Conservation (phyloP, 1,140 invertebrate genomes). For the Penaeus chinensis region DNA sequence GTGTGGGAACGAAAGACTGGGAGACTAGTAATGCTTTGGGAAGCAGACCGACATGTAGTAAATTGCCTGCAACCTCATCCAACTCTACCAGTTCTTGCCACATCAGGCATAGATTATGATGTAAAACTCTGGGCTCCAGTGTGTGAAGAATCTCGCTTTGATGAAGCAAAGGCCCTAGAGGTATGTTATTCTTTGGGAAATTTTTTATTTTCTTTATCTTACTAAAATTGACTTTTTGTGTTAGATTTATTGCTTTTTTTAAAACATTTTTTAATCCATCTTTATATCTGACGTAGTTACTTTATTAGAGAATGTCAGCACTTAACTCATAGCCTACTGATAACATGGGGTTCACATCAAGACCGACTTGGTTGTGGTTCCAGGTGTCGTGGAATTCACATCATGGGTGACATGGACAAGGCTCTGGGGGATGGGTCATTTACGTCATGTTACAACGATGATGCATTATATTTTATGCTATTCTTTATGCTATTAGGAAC, state of each 20-base stretch:
- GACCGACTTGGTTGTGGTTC: no score
- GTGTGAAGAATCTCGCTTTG: constrained; percentile 74
- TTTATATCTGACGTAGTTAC: no score
- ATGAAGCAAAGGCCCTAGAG: constrained; percentile 77
- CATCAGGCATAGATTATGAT: constrained; percentile 91
- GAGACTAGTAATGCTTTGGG: constrained; percentile 80
- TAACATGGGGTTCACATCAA: no score
- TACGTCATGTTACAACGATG: no score
- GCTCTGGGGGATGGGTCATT: no score
- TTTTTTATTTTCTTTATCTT: not conserved
- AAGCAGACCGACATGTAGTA: constrained; percentile 88
- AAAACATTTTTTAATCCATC: not conserved
- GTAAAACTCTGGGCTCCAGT: constrained; percentile 87
- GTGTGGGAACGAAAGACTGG: constrained; percentile 70
- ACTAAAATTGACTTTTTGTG: not conserved
- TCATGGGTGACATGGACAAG: no score
- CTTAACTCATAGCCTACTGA: no score
- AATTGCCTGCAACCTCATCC: constrained; percentile 90
- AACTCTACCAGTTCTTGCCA: constrained; percentile 81
- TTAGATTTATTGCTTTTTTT: not conserved
- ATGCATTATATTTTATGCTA: no score
- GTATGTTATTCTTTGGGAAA: constrained; percentile 70
- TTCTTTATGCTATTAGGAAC: no score
- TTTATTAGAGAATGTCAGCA: no score
- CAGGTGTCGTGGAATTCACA: no score